Base-by-base conservation (phyloP, 1,140 invertebrate genomes). In the Proctacanthus coquilletti region DNA sequence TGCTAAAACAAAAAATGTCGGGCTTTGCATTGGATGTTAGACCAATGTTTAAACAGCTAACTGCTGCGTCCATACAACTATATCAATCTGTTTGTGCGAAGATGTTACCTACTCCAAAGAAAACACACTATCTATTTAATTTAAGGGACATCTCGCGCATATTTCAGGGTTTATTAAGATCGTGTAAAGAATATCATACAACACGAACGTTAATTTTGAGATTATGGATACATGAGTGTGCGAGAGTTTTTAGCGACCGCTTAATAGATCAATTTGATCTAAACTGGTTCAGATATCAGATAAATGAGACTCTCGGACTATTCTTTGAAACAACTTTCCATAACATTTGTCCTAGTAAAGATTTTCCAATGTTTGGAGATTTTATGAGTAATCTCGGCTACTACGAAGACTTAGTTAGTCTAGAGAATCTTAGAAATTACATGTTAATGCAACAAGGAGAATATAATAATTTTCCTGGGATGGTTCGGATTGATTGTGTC, bases 111-210 rank as follows among this genome's bases (percentile, higher is more conserved):
- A 88, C 84, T 3, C 85, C 85, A 1, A 72, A 75, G 21, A 89
- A 88, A 55, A 86, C 85, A 48, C 85, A 92, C 57, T 92, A 89
- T 47, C 59, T 87, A 11, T 89, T 89, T 61, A 89, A 86, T 59
- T 56, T 92, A 41, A 65, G 83, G 44, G 85, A 89, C 52, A 86
- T 91, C 45, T 87, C 84, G 2, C 84, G 75, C 64, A 64, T 75
- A 30, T 75, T 73, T 45, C 72, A 75, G 54, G 85, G 84, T 3
- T 46, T 89, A 17, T 52, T 91, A 15, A 62, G 82, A 43, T 74
- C 75, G 43, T 71, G 80, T 52, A 77, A 72, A 43, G 74, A 83
- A 42, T 76, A 74, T 50, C 77, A 81, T 47, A 76, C 79, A 49
- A 82, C 74, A 4, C 80, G 71, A 47, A 43, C 62, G 2, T 61